Evolutionary conservation across 1,140 invertebrate genomes (phyloP), one percentile per base, ranked within the genome.

Genomic region (Philotrypesis tridentata): DNA sequence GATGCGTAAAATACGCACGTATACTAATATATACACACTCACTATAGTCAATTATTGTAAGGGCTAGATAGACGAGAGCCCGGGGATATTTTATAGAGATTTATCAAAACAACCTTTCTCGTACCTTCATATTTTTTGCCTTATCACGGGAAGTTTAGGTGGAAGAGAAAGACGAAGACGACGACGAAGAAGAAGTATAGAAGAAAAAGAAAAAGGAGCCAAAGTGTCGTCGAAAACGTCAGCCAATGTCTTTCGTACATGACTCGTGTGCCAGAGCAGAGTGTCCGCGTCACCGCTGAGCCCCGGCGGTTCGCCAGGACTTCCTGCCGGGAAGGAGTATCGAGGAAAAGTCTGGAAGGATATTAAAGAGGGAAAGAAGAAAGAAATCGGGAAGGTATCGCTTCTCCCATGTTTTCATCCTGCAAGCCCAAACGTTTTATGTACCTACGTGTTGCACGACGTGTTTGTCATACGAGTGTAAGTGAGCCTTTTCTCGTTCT

Each of bases 31-130:
- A 33, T n/a, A 12, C 68, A 2, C n/a, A n/a, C 40, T 63, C 48
- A 79, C 80, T 79, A 78, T 37, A 80, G 84, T 85, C 84, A 86
- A 85, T 86, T 86, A 86, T 84, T 33, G 63, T 81, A 79, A 70
- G 72, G 80, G 80, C 72, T 80, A 82, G 77, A 80, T 11, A 74
- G 33, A 60, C 48, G 21, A 74, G 80, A 60, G 84, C 84, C 73
- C 21, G 12, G 23, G 73, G 79, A 84, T 83, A 85, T 84, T 86
- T 86, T 85, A 74, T 85, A 84, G 55, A 77, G 14, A 68, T 85
- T 74, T 86, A 82, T 84, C 82, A 82, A 75, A 79, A 84, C 61
- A 70, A 71, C 21, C 70, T 33, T 31, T 27, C 29, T 14, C 37
- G 48, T 43, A 71, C 29, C 33, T 31, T 21, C 48, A 71, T 71